Evolutionary conservation across 1,140 invertebrate species (phyloP), one percentile per base, ranked within the genome.

Genomic region (Batillaria attramentaria): DNA sequence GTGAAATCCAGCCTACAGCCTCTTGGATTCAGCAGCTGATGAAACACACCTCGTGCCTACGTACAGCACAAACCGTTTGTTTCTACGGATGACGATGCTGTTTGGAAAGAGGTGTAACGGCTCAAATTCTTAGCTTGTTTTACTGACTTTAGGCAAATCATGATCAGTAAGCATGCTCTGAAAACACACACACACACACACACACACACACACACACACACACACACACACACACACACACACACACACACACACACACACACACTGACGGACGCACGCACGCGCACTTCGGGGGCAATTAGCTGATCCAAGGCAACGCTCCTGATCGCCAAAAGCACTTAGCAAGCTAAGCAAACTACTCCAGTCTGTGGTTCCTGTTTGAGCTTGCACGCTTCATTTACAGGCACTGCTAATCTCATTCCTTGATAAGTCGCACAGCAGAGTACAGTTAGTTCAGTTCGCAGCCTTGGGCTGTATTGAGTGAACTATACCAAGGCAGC

Each of bases 211-310:
- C 62, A 33, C 62, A 65, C 62, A 18, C 62, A 65, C 31, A 33
- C 62, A 65, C 62, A 33, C 62, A 65, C 62, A 33, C 62, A 65
- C 62, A 33, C 62, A 65, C 62, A 33, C 62, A 65, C 46, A 24
- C 46, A 50, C 46, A 50, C 46, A 50, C 62, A 66, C 8, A 66
- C 16, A 66, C 28, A 37, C 5, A 37, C 20, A 37, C 16, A 66
- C 28, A 37, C 33, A 6, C 5, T 37, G 31, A 37, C 62, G 39
- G 31, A 37, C 62, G 39, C 8, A 24, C 62, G 39, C 28, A 37
- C 33, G 39, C 8, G n/a, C 62, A 66, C 8, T n/a, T n/a, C n/a
- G n/a, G n/a, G n/a, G n/a, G n/a, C n/a, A n/a, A n/a, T n/a, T n/a
- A n/a, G n/a, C n/a, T n/a, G n/a, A n/a, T n/a, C n/a, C n/a, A n/a